Conservation (phyloP, 2,797 vertebrate genomes). For the Cheracebus regulus region DNA sequence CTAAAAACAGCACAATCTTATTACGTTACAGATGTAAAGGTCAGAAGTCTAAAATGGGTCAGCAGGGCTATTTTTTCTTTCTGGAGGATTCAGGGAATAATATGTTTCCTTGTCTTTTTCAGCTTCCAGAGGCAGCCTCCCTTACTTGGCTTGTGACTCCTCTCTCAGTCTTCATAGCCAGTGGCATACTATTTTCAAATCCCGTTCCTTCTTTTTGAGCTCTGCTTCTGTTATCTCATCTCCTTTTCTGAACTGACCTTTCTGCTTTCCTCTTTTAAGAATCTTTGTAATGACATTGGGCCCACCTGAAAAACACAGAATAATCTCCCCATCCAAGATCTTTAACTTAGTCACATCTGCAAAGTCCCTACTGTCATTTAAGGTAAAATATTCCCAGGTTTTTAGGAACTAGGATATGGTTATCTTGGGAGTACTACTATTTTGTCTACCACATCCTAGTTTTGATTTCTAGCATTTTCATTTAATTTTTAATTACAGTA, state of each 20-base stretch:
- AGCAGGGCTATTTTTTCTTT: background rate
- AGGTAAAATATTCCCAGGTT: background rate
- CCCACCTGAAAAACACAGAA: background rate
- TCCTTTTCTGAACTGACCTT: background rate
- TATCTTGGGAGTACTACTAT: background rate
- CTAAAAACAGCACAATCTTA: background rate
- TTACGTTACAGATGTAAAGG: background rate
- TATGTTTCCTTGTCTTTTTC: background rate
- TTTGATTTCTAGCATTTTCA: background rate
- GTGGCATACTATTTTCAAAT: background rate
- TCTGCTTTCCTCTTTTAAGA: background rate
- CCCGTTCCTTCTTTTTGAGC: background rate
- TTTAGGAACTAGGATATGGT: background rate
- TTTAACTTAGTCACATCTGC: background rate
- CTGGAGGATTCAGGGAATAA: background rate
- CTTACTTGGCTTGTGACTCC: background rate
- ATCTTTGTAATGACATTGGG: background rate
- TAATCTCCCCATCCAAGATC: background rate
- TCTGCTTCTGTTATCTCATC: background rate
- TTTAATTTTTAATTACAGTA: background rate
- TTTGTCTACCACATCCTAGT: background rate
- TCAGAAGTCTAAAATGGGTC: background rate
- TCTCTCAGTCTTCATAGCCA: background rate
- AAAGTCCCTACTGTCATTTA: background rate
- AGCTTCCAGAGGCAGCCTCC: background rate